Conservation (phyloP, 2,888 invertebrate species). For the Axea sp. region DNA sequence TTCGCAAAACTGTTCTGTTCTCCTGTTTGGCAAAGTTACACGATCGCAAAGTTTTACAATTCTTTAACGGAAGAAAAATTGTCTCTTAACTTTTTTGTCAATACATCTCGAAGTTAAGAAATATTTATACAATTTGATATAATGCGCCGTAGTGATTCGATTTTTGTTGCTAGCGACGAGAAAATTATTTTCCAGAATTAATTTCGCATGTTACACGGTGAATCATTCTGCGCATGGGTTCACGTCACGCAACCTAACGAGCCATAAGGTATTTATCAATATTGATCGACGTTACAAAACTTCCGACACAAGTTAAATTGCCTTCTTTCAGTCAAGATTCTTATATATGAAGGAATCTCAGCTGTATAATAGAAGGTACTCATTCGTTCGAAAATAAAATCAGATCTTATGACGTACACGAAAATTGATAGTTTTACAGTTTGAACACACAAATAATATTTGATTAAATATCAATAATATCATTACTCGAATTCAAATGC, state of each 20-base stretch:
- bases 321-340: conserved; percentile 17
- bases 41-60: conserved; percentile 34
- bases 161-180: conserved; percentile 1
- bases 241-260: conserved; percentile 31
- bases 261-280: conserved; percentile 48
- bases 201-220: conserved; percentile 16
- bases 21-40: conserved; percentile 20
- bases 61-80: conserved; percentile 41
- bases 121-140: conserved; percentile 15
- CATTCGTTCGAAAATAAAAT: conserved; percentile 7
- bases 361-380: not conserved
- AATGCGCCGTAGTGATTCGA: conserved; percentile 1
- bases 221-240: conserved; percentile 11
- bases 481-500: too few species aligned
- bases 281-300: conserved; percentile 47
- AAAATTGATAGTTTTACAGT: conserved; percentile 5
- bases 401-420: conserved; percentile 5
- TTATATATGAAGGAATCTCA: not conserved
- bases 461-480: too few species aligned
- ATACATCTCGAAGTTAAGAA: conserved; percentile 7
- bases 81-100: conserved; percentile 16
- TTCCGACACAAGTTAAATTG: conserved; percentile 29
- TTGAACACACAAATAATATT: too few species aligned
- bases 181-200: conserved; percentile 21
- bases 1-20: conserved; percentile 8